These are phyloP conservation scores for Drymonia ruficornis DNA, from an alignment of 2,888 invertebrate species.

Conservation along the genomic window DNA sequence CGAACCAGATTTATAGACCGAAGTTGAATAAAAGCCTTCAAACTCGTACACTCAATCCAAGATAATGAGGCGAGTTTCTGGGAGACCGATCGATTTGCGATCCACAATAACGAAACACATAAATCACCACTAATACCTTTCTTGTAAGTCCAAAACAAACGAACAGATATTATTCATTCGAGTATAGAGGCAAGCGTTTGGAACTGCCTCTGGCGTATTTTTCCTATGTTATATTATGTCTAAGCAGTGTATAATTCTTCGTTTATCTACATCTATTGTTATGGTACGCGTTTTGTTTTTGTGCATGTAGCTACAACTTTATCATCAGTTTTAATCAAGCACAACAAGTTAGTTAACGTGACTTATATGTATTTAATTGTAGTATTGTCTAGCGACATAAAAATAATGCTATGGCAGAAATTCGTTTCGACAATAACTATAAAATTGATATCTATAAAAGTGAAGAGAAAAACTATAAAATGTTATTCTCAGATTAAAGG, in stretches of 20 bases:
- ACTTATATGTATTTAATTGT: no score
- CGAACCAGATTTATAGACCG: constrained; percentile 28
- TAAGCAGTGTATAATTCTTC: not conserved
- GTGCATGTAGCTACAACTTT: no score
- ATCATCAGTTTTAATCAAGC: no score
- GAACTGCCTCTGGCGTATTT: constrained; percentile 6
- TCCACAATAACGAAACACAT: constrained; percentile 36
- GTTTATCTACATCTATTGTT: not conserved
- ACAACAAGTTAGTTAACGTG: no score
- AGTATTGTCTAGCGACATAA: no score
- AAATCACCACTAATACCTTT: constrained; percentile 39
- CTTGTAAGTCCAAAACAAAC: constrained; percentile 30
- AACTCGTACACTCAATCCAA: constrained; percentile 16
- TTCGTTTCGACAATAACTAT: no score
- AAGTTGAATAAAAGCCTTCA: constrained; percentile 21
- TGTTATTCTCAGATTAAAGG: no score
- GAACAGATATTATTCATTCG: constrained; percentile 20
- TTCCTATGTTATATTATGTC: constrained; percentile 1
- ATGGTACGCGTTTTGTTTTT: no score
- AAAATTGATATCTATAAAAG: no score
- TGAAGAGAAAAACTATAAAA: no score
- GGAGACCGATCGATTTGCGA: constrained; percentile 24
- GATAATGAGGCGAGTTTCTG: constrained; percentile 28
- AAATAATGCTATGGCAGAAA: no score
- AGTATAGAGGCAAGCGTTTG: constrained; percentile 11